Percentiles rank a stretch among this genome's conserved stretches.
Evolutionary conservation across 2,888 invertebrate genomes (phyloP).

Genomic region (Diadegma fenestrale): DNA sequence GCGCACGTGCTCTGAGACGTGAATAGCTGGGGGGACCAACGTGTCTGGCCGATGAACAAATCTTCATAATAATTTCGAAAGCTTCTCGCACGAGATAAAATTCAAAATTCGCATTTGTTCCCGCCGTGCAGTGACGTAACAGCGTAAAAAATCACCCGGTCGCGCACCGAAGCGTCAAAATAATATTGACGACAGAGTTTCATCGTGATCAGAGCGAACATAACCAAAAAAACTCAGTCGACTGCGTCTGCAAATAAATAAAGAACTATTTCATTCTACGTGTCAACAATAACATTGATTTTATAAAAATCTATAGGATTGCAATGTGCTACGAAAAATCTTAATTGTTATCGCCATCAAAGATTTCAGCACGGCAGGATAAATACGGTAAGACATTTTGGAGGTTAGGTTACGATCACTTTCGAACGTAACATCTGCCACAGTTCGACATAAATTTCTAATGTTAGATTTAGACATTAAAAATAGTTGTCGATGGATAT

Average conservation of each 20-base stretch:
- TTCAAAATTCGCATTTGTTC: neutral
- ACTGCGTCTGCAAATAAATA: slow-evolving; percentile 41
- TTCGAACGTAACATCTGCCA: neutral
- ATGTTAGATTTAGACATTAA: neutral
- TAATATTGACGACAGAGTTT: neutral
- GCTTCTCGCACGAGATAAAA: neutral
- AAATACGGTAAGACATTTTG: slow-evolving; percentile 41
- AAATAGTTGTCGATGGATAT: neutral
- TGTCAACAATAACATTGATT: slow-evolving; percentile 7
- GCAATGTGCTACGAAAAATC: slow-evolving; percentile 3
- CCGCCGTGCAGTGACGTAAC: neutral
- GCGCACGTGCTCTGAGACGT: too few species aligned
- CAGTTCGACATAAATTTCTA: neutral
- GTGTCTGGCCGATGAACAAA: too few species aligned
- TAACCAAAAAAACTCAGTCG: slow-evolving; percentile 12
- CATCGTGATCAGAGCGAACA: neutral
- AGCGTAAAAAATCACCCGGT: neutral
- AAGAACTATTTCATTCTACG: neutral
- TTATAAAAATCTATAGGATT: slow-evolving; percentile 1
- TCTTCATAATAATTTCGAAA: too few species aligned
- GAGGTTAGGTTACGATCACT: slow-evolving; percentile 33
- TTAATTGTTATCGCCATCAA: neutral
- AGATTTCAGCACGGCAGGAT: neutral
- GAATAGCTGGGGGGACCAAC: too few species aligned
- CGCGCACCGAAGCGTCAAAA: neutral